Conservation (phyloP, 2,797 vertebrate species). For the Tapirus indicus region DNA sequence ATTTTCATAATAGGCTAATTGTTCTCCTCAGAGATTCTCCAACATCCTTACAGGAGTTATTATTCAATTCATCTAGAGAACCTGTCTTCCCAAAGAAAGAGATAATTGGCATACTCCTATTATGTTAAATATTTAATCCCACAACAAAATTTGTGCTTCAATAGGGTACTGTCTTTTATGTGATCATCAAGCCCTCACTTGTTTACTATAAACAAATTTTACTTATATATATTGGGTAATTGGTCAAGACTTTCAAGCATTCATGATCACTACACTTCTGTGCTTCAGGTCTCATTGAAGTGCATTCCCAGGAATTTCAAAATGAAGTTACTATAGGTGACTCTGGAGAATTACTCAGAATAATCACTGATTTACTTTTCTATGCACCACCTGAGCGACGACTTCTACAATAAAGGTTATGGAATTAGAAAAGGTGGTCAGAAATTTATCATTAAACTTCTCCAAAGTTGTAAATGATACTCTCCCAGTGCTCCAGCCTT, state of each 20-base stretch:
- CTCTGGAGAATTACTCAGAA: not conserved
- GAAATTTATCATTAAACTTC: slow-evolving; percentile 26
- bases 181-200: not conserved
- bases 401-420: not conserved
- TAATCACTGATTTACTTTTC: not conserved
- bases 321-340: not conserved
- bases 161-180: not conserved
- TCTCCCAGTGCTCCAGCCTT: not conserved
- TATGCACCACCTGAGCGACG: not conserved
- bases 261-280: not conserved
- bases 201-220: not conserved
- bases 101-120: not conserved
- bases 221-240: not conserved
- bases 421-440: not conserved
- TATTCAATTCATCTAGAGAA: not conserved
- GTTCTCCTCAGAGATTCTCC: not conserved
- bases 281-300: not conserved
- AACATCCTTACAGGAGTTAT: not conserved
- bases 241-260: not conserved
- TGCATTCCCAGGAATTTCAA: not conserved
- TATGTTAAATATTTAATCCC: not conserved
- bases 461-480: not conserved
- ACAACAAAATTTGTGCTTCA: not conserved
- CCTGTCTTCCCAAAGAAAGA: not conserved
- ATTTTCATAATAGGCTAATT: not conserved